Conservation (phyloP, 92 coral and sea anemone species). For the Montipora capitata region DNA sequence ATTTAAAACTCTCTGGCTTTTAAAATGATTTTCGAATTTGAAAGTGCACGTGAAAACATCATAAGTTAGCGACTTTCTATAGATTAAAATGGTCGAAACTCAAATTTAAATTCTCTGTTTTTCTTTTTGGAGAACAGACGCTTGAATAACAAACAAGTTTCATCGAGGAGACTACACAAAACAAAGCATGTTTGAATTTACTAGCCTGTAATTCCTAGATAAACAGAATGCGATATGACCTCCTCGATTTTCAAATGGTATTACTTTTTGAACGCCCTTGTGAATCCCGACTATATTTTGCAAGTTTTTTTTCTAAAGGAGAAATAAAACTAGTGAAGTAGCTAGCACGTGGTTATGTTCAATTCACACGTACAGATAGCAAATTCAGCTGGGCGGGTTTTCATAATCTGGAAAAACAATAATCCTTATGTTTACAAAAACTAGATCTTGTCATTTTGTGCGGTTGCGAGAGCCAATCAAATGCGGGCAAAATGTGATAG, state of each 20-base stretch:
- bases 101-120: not conserved
- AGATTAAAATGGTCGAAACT: not conserved
- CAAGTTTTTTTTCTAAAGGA: not conserved
- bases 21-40: not conserved
- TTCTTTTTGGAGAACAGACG: not conserved
- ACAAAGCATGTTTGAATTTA: slow-evolving; percentile 43
- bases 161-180: slow-evolving; percentile 8
- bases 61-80: not conserved
- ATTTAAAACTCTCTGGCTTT: not conserved
- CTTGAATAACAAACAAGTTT: slow-evolving; percentile 24
- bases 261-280: not conserved
- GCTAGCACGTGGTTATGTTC: slow-evolving; percentile 53
- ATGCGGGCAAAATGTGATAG: slow-evolving; percentile 62
- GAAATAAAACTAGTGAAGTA: not conserved
- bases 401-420: slow-evolving; percentile 90
- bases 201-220: slow-evolving; percentile 22
- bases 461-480: slow-evolving; percentile 80
- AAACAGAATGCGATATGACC: slow-evolving; percentile 44
- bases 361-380: slow-evolving; percentile 32
- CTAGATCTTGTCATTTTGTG: slow-evolving; percentile 81
- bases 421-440: slow-evolving; percentile 89
- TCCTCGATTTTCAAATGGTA: not conserved
- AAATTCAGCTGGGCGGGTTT: slow-evolving; percentile 75
- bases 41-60: not conserved
- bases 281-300: not conserved